A percentile compares a stretch with the other conserved stretches of the same genome.
Conservation (phyloP, 2,113 vertebrate genomes). For the Aphelocoma coerulescens region DNA sequence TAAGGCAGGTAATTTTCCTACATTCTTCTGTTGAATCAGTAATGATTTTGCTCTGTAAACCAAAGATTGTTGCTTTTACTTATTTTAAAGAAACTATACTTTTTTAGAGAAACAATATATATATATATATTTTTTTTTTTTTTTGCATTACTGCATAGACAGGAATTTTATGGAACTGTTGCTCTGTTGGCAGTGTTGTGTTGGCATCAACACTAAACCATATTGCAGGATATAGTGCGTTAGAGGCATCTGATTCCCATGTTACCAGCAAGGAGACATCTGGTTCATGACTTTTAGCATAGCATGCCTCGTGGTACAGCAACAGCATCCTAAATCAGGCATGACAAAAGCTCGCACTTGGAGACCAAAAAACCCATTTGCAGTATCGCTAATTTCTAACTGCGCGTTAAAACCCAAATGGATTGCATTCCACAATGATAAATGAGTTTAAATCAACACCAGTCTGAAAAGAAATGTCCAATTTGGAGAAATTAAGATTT, state of each 20-base stretch:
- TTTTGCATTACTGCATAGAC: background rate
- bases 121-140: too few species aligned
- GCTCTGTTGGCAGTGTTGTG: background rate
- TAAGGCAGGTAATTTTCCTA: background rate
- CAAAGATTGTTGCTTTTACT: background rate
- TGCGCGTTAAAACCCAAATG: background rate
- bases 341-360: background rate
- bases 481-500: background rate
- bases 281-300: slow-evolving; percentile 19
- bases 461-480: background rate
- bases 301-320: background rate
- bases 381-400: background rate
- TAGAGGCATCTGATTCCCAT: background rate
- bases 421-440: background rate
- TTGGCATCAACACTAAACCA: background rate
- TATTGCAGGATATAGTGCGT: background rate
- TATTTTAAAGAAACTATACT: too few species aligned
- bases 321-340: background rate
- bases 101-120: too few species aligned
- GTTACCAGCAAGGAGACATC: background rate
- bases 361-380: slow-evolving; percentile 4
- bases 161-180: background rate
- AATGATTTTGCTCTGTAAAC: background rate
- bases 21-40: background rate
- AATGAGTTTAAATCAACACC: background rate